Evolutionary conservation across 2,888 invertebrate genomes (phyloP).

Genomic region (Pseudolycoriella hygida): DNA sequence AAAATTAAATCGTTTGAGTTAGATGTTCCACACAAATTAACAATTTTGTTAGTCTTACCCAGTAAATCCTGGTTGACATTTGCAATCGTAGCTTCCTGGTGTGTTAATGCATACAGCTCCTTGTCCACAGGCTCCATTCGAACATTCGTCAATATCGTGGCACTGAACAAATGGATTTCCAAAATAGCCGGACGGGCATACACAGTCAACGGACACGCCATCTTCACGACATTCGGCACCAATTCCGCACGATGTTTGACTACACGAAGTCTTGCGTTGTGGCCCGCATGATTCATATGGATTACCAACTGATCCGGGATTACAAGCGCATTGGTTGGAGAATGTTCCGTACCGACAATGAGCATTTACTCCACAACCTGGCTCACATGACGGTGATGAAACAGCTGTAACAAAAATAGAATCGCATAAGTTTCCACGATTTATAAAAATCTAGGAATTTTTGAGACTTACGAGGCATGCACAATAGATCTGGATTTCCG

Average conservation of each 20-base stretch:
- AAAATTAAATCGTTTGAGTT: too few relatives aligned
- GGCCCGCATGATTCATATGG: slow-evolving; percentile 68
- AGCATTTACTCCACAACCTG: slow-evolving; percentile 64
- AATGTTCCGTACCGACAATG: slow-evolving; percentile 67
- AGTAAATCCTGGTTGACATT: slow-evolving; percentile 65
- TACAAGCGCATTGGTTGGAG: slow-evolving; percentile 63
- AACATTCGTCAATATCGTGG: slow-evolving; percentile 69
- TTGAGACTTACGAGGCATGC: slow-evolving; percentile 80
- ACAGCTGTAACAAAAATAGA: slow-evolving; percentile 37
- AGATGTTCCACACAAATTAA: too few relatives aligned
- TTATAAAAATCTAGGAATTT: too few relatives aligned
- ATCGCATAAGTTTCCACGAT: too few relatives aligned
- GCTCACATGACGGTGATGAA: slow-evolving; percentile 57
- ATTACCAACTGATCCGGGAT: slow-evolving; percentile 70
- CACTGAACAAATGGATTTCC: slow-evolving; percentile 81
- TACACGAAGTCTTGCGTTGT: slow-evolving; percentile 52
- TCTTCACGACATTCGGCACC: slow-evolving; percentile 68
- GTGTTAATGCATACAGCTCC: slow-evolving; percentile 84
- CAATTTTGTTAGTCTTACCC: slow-evolving; percentile 27
- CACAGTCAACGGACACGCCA: slow-evolving; percentile 55
- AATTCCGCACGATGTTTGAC: slow-evolving; percentile 51
- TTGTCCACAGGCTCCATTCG: slow-evolving; percentile 57
- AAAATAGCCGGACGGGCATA: slow-evolving; percentile 64
- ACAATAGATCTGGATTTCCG: slow-evolving; percentile 75
- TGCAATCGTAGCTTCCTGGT: slow-evolving; percentile 74